phyloP scores from a whole-genome alignment of 2,888 invertebrate species.

The Invenusta paracnida region DNA sequence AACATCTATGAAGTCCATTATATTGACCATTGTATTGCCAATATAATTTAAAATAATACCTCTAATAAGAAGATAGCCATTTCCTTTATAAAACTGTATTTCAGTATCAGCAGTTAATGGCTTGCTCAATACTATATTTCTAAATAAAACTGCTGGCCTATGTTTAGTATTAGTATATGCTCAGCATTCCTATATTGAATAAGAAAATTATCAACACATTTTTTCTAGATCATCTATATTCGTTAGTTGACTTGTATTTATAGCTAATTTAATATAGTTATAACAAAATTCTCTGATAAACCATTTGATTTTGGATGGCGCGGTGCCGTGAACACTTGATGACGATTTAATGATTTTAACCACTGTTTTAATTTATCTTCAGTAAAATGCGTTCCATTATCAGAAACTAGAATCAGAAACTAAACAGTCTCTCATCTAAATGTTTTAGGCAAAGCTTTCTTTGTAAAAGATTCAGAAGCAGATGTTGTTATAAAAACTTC shows the following conservation, averaged over 20 bases:
- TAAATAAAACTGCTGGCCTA: background rate
- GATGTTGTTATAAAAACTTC: too few species aligned
- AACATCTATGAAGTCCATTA: too few species aligned
- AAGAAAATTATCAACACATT: background rate
- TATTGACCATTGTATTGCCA: too few species aligned
- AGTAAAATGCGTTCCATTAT: conserved; percentile 19
- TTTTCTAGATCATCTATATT: background rate
- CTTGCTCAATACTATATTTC: background rate
- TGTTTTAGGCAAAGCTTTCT: too few species aligned
- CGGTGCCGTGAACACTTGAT: background rate
- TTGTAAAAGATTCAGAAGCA: too few species aligned
- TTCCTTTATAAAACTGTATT: background rate
- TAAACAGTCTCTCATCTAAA: background rate
- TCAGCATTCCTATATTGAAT: background rate
- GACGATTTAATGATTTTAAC: background rate
- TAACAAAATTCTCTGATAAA: background rate
- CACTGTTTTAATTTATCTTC: background rate
- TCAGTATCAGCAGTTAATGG: background rate
- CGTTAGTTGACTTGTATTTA: background rate
- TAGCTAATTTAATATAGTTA: background rate
- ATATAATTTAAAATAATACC: too few species aligned
- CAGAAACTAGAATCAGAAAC: background rate
- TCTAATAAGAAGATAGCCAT: too few species aligned
- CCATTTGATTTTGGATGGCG: background rate
- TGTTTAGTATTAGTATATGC: background rate